phyloP scores from a whole-genome alignment of 2,113 vertebrate species.

The Oriolus oriolus region DNA sequence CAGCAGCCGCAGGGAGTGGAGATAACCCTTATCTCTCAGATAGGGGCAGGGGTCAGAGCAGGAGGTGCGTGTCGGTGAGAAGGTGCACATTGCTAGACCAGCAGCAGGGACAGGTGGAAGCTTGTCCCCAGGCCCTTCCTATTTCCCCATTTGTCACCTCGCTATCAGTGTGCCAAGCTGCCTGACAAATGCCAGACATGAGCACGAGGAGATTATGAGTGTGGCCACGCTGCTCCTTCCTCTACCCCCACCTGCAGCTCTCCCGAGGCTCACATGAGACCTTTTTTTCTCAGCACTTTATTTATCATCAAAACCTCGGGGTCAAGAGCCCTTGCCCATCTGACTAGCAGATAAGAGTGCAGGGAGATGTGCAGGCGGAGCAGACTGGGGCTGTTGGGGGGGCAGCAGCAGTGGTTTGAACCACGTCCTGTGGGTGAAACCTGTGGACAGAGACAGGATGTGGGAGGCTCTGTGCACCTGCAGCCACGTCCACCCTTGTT shows the following conservation, averaged over 20 bases:
- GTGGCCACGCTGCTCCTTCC: constrained; percentile 62
- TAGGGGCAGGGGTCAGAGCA: background rate
- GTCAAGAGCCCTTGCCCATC: constrained; percentile 73
- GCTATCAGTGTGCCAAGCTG: constrained; percentile 60
- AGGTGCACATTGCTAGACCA: background rate
- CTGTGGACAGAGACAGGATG: background rate
- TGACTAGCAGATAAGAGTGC: background rate
- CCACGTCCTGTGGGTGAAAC: accelerated
- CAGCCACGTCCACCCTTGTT: accelerated
- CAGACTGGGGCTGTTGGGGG: background rate
- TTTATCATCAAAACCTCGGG: constrained; percentile 70
- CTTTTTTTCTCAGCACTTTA: constrained; percentile 50
- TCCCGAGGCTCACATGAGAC: background rate
- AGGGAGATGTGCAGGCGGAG: constrained; percentile 6
- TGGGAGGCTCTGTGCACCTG: background rate
- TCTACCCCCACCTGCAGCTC: constrained; percentile 21
- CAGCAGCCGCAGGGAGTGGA: background rate
- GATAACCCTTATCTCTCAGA: constrained; percentile 42
- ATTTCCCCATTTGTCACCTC: constrained; percentile 62
- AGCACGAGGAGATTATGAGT: constrained; percentile 73
- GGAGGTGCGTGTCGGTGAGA: background rate
- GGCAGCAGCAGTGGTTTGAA: background rate
- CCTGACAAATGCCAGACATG: constrained; percentile 82
- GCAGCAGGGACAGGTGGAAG: constrained; percentile 65
- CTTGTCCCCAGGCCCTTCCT: constrained; percentile 45